These are phyloP conservation scores for Propithecus deckenii DNA, from an alignment of 2,797 vertebrate species.

Conservation along the genomic window DNA sequence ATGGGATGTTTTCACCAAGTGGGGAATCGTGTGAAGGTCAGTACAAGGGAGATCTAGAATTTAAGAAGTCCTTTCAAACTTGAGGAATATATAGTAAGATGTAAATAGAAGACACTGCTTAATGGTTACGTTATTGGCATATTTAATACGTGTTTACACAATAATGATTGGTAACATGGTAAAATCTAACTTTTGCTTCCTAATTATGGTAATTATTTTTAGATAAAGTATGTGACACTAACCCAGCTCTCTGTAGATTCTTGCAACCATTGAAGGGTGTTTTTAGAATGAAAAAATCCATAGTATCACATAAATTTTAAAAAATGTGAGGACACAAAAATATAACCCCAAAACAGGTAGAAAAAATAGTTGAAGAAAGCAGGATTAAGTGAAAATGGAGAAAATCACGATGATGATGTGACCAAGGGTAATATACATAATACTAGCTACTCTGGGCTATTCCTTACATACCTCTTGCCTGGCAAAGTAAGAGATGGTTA, in stretches of 20 bases:
- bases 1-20: constrained; percentile 95
- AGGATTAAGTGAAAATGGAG: neutral
- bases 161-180: neutral
- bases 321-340: neutral
- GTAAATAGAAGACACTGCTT: neutral
- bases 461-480: neutral
- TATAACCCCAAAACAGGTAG: neutral
- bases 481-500: neutral
- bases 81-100: neutral
- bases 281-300: neutral
- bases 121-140: neutral
- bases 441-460: neutral
- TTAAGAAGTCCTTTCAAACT: neutral
- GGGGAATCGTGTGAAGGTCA: constrained; percentile 98
- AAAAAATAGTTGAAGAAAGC: neutral
- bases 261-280: neutral
- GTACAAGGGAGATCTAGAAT: constrained; percentile 70
- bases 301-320: neutral
- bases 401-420: neutral
- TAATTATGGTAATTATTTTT: neutral
- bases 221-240: neutral
- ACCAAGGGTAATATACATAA: neutral
- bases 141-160: neutral
- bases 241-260: neutral
- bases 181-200: neutral